Evolutionary conservation across 2,113 vertebrate species (phyloP).

Genomic region (Fregata magnificens): DNA sequence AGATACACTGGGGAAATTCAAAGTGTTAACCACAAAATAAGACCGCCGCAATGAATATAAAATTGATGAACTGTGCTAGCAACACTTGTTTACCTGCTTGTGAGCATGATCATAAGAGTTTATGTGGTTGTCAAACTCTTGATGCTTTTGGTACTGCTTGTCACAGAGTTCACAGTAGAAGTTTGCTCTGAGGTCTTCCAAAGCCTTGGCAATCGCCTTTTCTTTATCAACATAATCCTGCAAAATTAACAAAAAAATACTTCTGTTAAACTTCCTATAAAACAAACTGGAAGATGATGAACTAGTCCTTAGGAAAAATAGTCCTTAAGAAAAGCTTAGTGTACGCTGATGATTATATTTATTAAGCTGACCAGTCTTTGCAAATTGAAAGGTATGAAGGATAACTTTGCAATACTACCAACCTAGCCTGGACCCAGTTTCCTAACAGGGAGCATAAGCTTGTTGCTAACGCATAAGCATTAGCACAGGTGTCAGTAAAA

Average conservation of each 20-base stretch:
- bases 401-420: rapidly evolving
- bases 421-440: background rate
- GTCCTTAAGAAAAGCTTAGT: background rate
- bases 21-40: background rate
- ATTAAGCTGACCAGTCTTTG: background rate
- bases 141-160: conserved; percentile 98
- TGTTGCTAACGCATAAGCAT: too few relatives aligned
- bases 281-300: background rate
- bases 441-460: too few relatives aligned
- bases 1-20: background rate
- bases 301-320: background rate
- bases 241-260: conserved; percentile 5
- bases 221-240: conserved; percentile 98
- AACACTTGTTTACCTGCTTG: conserved; percentile 86
- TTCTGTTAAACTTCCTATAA: background rate
- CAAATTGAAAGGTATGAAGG: background rate
- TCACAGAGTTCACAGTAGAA: conserved; percentile 99
- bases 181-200: conserved; percentile 97
- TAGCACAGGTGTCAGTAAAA: background rate
- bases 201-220: conserved; percentile 96
- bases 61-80: background rate
- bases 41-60: background rate
- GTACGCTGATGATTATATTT: rapidly evolving
- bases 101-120: conserved; percentile 99
- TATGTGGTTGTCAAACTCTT: conserved; percentile 99